Conservation (phyloP, 2,113 vertebrate genomes). For the Stomatorhinus ivindoensis region DNA sequence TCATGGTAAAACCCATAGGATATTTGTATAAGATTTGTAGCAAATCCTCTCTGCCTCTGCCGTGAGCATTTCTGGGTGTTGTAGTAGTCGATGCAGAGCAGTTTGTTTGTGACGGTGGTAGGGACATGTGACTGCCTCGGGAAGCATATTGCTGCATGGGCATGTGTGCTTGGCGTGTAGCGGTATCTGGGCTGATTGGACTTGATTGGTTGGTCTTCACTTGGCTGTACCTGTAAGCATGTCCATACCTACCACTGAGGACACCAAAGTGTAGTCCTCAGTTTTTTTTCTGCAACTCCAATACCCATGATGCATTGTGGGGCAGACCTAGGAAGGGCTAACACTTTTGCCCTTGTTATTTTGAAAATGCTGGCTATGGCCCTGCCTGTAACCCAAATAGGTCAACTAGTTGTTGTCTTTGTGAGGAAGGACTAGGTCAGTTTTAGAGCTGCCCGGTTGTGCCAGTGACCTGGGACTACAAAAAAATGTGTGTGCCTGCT, state of each 20-base stretch:
- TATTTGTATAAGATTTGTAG: neutral
- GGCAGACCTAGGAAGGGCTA: neutral
- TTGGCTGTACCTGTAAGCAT: neutral
- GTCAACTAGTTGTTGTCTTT: neutral
- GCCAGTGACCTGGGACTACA: constrained; percentile 67
- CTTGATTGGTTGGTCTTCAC: neutral
- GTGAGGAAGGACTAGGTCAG: constrained; percentile 29
- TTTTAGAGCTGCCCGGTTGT: constrained; percentile 63
- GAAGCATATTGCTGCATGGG: neutral
- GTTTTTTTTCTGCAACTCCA: neutral
- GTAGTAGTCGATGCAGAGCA: neutral
- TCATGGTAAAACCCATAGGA: neutral
- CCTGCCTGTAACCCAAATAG: neutral
- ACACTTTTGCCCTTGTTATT: neutral
- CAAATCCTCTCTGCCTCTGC: neutral
- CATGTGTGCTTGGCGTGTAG: neutral
- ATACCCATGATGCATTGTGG: neutral
- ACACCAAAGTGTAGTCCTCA: neutral
- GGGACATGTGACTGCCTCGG: neutral
- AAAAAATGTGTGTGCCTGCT: constrained; percentile 50
- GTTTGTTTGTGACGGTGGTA: neutral
- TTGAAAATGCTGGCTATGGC: neutral
- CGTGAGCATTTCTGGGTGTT: neutral
- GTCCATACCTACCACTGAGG: neutral
- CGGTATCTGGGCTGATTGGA: neutral